Conservation (phyloP, 2,888 invertebrate species). For the Prosapia bicincta region DNA sequence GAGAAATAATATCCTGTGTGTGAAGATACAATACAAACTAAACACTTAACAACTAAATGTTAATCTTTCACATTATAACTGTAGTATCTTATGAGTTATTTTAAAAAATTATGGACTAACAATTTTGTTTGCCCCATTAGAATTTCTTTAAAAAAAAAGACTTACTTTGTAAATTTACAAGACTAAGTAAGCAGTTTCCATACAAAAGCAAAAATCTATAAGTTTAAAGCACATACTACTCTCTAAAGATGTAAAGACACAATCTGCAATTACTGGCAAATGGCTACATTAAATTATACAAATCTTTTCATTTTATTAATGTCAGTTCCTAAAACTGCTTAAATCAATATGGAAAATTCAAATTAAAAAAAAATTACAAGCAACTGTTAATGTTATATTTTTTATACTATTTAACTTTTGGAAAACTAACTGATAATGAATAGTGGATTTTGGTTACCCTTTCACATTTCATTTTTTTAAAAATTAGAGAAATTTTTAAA, state of each 20-base stretch:
- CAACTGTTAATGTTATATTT: too few species aligned
- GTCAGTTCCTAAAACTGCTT: too few species aligned
- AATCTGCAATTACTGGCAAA: too few species aligned
- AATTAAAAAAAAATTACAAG: not conserved
- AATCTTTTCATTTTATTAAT: too few species aligned
- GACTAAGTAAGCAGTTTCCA: not conserved
- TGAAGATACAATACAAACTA: not conserved
- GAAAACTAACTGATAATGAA: not conserved
- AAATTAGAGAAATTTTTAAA: not conserved
- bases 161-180: not conserved
- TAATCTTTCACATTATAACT: not conserved
- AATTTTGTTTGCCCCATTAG: not conserved
- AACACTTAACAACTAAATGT: not conserved
- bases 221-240: not conserved
- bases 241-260: not conserved
- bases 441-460: not conserved
- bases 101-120: not conserved
- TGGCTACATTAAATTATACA: too few species aligned
- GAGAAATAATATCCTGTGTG: not conserved
- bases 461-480: too few species aligned
- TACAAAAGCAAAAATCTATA: not conserved
- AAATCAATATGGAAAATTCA: not conserved
- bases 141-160: not conserved
- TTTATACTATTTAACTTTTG: too few species aligned
- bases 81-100: not conserved